Evolutionary conservation across 2,888 invertebrate genomes (phyloP).

Genomic region (Hyles lineata): DNA sequence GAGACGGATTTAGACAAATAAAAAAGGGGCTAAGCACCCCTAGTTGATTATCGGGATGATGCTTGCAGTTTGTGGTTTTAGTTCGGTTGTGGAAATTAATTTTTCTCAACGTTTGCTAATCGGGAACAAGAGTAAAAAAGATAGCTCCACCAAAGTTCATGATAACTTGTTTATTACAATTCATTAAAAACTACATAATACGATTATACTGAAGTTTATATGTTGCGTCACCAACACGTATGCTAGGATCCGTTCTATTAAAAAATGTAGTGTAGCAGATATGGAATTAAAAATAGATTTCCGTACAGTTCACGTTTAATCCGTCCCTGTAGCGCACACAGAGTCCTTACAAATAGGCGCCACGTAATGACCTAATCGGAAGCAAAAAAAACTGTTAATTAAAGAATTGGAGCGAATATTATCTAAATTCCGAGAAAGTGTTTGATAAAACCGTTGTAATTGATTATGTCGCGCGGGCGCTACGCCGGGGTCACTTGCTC

Average conservation of each 20-base stretch:
- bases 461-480: slow-evolving; percentile 1
- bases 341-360: slow-evolving; percentile 17
- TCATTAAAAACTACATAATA: too few species aligned
- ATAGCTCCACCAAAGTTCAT: too few species aligned
- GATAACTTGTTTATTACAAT: too few species aligned
- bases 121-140: too few species aligned
- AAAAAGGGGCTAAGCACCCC: neutral
- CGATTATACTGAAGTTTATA: too few species aligned
- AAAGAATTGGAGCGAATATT: slow-evolving; percentile 11
- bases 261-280: too few species aligned
- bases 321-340: neutral
- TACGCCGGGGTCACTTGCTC: slow-evolving; percentile 8
- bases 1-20: neutral
- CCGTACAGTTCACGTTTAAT: neutral
- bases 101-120: too few species aligned
- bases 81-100: neutral
- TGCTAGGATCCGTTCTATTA: too few species aligned
- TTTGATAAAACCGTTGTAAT: slow-evolving; percentile 22
- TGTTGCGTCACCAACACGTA: too few species aligned
- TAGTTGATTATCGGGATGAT: neutral
- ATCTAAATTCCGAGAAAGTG: slow-evolving; percentile 25
- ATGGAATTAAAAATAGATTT: neutral
- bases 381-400: slow-evolving; percentile 22
- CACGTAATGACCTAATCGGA: slow-evolving; percentile 21
- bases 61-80: neutral